These are phyloP conservation scores for Micronycteris hirsuta DNA, from an alignment of 2,113 vertebrate species.

Conservation along the genomic window DNA sequence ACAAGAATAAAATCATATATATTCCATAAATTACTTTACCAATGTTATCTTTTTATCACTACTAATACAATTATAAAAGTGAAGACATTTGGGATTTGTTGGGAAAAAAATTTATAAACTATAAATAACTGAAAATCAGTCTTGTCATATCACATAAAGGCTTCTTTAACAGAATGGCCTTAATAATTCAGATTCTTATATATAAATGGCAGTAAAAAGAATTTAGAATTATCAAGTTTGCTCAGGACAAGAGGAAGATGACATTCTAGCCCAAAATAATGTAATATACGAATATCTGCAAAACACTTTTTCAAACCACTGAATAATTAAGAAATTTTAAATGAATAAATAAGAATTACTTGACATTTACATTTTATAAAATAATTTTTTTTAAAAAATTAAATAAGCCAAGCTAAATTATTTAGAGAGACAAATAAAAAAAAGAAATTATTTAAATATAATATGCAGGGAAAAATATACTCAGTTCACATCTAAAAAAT, in stretches of 20 bases:
- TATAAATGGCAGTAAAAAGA: neutral
- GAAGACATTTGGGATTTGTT: neutral
- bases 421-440: neutral
- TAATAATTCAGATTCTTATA: constrained; percentile 5
- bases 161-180: neutral
- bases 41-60: constrained; percentile 6
- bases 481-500: neutral
- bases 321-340: constrained; percentile 15
- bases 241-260: neutral
- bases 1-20: constrained; percentile 1
- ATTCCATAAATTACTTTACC: constrained; percentile 9
- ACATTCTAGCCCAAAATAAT: neutral
- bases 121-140: constrained; percentile 25
- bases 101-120: neutral
- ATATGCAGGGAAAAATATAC: neutral
- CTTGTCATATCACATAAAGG: neutral
- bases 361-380: neutral
- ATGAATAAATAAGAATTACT: neutral
- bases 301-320: constrained; percentile 28
- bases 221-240: neutral
- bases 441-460: constrained; percentile 10
- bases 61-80: constrained; percentile 2
- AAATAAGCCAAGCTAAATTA: constrained; percentile 9
- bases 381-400: neutral
- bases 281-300: neutral